Conservation (phyloP, 2,113 vertebrate genomes). For the Eurypyga helias region DNA sequence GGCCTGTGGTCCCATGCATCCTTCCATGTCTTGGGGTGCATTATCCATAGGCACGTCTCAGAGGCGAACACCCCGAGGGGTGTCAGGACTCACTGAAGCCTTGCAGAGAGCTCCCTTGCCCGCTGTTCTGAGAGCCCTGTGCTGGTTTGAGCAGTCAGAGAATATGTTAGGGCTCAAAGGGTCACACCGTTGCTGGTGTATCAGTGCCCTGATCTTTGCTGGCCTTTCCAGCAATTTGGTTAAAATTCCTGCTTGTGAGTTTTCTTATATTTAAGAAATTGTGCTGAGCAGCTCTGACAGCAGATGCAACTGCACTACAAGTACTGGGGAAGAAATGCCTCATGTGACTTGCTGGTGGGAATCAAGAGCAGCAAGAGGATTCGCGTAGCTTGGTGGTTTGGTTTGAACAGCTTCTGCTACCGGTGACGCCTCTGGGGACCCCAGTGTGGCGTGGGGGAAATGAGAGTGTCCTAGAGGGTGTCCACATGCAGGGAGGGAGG, state of each 20-base stretch:
- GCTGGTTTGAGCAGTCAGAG: not conserved
- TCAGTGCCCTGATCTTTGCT: not conserved
- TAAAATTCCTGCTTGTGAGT: not conserved
- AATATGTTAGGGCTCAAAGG: not conserved
- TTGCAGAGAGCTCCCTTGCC: not conserved
- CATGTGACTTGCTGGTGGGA: not conserved
- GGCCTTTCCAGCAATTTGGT: not conserved
- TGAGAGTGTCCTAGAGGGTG: not conserved
- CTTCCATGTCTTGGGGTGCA: rapidly evolving
- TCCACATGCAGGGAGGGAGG: not conserved
- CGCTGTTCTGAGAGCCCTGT: not conserved
- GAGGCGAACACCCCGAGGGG: rapidly evolving
- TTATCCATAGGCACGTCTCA: rapidly evolving
- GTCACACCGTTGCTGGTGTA: not conserved
- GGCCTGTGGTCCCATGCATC: rapidly evolving
- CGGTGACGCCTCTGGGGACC: not conserved
- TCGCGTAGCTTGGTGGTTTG: not conserved
- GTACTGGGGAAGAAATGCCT: not conserved
- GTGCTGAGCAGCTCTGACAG: not conserved
- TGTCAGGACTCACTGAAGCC: not conserved
- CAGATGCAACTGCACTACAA: not conserved
- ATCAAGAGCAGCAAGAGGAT: not conserved
- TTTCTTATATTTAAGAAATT: not conserved
- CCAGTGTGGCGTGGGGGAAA: not conserved
- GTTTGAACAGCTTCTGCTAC: not conserved